Evolutionary conservation across 2,888 invertebrate genomes (phyloP).

Genomic region (Idaea dimidiata): DNA sequence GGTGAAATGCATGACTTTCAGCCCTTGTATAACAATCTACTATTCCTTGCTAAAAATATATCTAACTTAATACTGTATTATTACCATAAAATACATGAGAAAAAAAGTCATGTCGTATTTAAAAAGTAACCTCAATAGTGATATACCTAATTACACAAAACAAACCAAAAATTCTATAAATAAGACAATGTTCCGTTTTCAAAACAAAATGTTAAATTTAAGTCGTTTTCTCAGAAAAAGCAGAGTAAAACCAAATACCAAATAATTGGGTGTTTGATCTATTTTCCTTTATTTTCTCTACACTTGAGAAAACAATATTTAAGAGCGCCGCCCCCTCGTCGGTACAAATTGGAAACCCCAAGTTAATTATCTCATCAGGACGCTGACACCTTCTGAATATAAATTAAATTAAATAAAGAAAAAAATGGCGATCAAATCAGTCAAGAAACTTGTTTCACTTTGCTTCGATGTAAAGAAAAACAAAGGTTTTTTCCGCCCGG

Average conservation of each 20-base stretch:
- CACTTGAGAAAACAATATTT: background rate
- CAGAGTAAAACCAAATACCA: background rate
- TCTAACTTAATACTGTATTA: too few species aligned
- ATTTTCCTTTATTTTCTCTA: conserved; percentile 19
- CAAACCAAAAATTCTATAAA: too few species aligned
- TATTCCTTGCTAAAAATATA: too few species aligned
- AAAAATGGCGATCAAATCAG: conserved; percentile 11
- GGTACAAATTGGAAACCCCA: conserved; percentile 20
- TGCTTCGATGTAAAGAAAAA: background rate
- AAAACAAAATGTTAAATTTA: background rate
- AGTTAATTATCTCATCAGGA: conserved; percentile 29
- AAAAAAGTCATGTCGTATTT: too few species aligned
- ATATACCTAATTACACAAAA: too few species aligned
- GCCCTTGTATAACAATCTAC: too few species aligned
- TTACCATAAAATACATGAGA: too few species aligned
- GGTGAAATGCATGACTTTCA: too few species aligned
- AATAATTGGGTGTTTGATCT: conserved; percentile 10
- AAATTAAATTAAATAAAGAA: conserved; percentile 23
- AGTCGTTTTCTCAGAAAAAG: background rate
- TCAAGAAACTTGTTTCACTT: background rate
- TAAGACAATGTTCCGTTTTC: background rate
- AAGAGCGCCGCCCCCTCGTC: conserved; percentile 12
- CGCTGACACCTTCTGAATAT: conserved; percentile 23
- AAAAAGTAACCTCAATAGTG: too few species aligned
- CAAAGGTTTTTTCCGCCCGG: background rate